phyloP scores from a whole-genome alignment of 1,140 invertebrate species.

The Samia ricini region DNA sequence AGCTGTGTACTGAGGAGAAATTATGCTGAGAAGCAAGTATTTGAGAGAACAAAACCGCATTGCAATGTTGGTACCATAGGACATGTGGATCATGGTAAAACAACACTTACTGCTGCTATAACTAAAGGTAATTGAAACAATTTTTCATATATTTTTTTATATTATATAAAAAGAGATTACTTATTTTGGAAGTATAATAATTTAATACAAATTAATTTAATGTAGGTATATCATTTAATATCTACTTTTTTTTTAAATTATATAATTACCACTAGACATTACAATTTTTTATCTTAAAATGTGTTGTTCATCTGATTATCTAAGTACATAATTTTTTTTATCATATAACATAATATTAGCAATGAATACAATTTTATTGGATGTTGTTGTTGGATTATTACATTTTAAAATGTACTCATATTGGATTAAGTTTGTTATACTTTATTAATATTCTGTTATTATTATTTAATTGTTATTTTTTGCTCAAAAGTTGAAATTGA shows the following conservation, averaged over 20 bases:
- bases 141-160: constrained; percentile 5
- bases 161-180: background rate
- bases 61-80: constrained; percentile 99
- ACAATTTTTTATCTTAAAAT: too few relatives aligned
- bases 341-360: too few relatives aligned
- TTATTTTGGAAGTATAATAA: background rate
- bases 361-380: too few relatives aligned
- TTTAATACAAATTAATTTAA: background rate
- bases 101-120: constrained; percentile 98
- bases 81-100: constrained; percentile 99
- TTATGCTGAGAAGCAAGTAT: constrained; percentile 88
- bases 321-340: too few relatives aligned
- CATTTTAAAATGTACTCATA: too few relatives aligned
- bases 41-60: constrained; percentile 92
- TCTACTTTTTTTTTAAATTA: background rate
- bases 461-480: too few relatives aligned
- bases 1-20: constrained; percentile 63
- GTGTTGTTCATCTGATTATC: too few relatives aligned
- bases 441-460: too few relatives aligned
- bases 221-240: background rate
- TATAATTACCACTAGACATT: too few relatives aligned
- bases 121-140: constrained; percentile 84
- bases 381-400: too few relatives aligned
- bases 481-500: too few relatives aligned
- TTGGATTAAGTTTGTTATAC: too few relatives aligned